Conservation (phyloP, 2,113 vertebrate species). For the Leptodactylus fuscus region DNA sequence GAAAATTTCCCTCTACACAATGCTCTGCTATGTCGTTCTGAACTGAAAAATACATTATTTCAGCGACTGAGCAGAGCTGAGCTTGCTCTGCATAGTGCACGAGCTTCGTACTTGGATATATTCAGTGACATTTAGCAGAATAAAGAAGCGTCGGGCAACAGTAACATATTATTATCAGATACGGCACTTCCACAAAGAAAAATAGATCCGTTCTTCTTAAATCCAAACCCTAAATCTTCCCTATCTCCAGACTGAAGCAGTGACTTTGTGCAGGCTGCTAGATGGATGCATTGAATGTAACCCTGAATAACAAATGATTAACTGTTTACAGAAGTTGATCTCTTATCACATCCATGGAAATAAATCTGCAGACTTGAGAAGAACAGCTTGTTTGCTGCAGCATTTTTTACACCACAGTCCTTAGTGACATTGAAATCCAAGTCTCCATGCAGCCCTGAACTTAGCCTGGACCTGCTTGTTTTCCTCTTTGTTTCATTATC, state of each 20-base stretch:
- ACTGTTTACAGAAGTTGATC: conserved; percentile 16
- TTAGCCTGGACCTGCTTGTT: conserved; percentile 38
- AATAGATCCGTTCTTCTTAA: background rate
- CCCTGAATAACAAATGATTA: conserved; percentile 23
- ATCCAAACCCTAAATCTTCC: conserved; percentile 9
- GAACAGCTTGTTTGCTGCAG: background rate
- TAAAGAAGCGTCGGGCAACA: background rate
- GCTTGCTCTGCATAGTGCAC: background rate
- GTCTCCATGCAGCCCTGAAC: conserved; percentile 23
- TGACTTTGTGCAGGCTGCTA: background rate
- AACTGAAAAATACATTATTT: background rate
- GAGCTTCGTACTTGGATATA: background rate
- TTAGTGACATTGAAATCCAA: conserved; percentile 42
- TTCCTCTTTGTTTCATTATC: conserved; percentile 42
- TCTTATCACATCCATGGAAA: conserved; percentile 2
- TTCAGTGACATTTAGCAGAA: background rate
- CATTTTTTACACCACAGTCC: conserved; percentile 16
- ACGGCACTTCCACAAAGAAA: background rate
- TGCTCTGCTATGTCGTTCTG: background rate
- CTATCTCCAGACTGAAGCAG: background rate
- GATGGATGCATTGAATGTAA: conserved; percentile 23
- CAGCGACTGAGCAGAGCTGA: background rate
- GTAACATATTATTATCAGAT: background rate
- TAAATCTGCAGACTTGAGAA: background rate
- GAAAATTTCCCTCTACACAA: background rate